A percentile compares a stretch with the other conserved stretches of the same genome.
Evolutionary conservation across 2,113 vertebrate genomes (phyloP).

Genomic region (Syrrhaptes paradoxus): DNA sequence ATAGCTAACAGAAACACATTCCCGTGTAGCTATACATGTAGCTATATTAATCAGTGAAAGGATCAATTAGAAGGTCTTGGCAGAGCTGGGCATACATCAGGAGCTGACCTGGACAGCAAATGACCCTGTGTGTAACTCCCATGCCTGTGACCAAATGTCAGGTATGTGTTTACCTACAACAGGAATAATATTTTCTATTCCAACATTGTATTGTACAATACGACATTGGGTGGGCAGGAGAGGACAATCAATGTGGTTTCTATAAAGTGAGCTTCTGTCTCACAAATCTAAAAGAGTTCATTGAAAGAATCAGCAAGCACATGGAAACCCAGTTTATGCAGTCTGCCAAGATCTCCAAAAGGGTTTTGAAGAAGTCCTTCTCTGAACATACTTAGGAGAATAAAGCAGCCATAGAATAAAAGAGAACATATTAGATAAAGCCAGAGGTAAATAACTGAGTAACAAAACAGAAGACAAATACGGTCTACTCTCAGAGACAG

Average conservation of each 20-base stretch:
- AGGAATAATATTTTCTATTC: not conserved
- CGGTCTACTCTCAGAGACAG: not conserved
- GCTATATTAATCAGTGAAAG: not conserved
- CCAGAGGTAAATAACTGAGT: not conserved
- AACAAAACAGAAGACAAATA: not conserved
- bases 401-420: not conserved
- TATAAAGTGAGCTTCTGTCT: not conserved
- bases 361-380: not conserved
- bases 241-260: not conserved
- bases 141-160: not conserved
- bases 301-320: not conserved
- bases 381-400: not conserved
- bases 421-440: not conserved
- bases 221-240: accelerated
- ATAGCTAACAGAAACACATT: not conserved
- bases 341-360: not conserved
- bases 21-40: no score
- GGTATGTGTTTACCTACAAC: not conserved
- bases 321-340: not conserved
- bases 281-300: not conserved
- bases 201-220: not conserved
- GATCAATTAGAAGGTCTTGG: not conserved
- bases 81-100: not conserved
- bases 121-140: not conserved
- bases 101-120: not conserved